A percentile compares a stretch with the other conserved stretches of the same genome.
Conservation (phyloP, 2,113 vertebrate genomes). For the Sinocyclocheilus anshuiensis region DNA sequence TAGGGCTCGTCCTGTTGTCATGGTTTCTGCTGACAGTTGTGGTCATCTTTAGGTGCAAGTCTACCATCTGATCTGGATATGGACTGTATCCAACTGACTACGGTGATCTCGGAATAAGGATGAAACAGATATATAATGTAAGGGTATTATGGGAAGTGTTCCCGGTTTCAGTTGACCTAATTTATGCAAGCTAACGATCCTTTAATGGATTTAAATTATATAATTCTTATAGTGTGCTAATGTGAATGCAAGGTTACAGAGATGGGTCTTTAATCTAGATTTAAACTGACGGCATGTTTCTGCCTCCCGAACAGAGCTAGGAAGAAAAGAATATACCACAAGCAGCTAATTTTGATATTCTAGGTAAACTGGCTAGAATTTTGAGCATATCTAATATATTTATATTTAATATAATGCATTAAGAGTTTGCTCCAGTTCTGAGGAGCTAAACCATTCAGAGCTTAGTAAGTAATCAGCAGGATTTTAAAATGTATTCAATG, state of each 20-base stretch:
- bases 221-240: too few relatives aligned
- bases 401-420: not conserved
- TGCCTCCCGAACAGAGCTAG: too few relatives aligned
- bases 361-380: too few relatives aligned
- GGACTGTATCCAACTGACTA: too few relatives aligned
- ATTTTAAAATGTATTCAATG: not conserved
- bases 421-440: not conserved
- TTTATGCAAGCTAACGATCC: not conserved
- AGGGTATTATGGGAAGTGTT: not conserved
- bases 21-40: not conserved
- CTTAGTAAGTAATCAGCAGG: not conserved
- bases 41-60: not conserved
- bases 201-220: not conserved
- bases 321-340: not conserved
- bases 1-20: not conserved
- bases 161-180: not conserved
- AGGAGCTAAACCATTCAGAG: not conserved
- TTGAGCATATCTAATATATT: too few relatives aligned
- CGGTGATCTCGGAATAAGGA: too few relatives aligned
- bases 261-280: too few relatives aligned
- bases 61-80: not conserved
- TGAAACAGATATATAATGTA: too few relatives aligned
- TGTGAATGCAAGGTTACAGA: too few relatives aligned
- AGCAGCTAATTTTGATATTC: not conserved
- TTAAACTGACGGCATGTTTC: too few relatives aligned